Conservation (phyloP, 1,140 invertebrate species). For the Archegozetes longisetosus region DNA sequence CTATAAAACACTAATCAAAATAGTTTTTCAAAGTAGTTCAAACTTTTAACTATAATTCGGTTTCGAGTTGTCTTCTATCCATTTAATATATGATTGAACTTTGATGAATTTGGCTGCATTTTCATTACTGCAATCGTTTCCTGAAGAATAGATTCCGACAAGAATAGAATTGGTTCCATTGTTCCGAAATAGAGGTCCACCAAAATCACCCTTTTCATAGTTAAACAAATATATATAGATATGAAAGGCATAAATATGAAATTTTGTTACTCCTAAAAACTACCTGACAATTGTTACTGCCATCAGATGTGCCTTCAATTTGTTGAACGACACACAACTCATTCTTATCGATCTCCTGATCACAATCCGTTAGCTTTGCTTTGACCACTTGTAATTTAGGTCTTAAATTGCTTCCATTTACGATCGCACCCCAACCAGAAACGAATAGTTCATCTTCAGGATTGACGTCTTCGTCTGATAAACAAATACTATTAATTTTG, state of each 20-base stretch:
- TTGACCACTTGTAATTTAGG: constrained; percentile 2
- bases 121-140: neutral
- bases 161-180: neutral
- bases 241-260: too few relatives aligned
- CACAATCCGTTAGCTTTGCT: neutral
- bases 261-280: too few relatives aligned
- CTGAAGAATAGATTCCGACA: neutral
- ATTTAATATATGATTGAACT: constrained; percentile 1
- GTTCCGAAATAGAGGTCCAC: constrained; percentile 1
- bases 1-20: too few relatives aligned
- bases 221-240: neutral
- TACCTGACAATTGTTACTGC: too few relatives aligned
- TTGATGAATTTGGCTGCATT: neutral
- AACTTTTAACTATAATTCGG: neutral
- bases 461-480: neutral
- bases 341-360: neutral
- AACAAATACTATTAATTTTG: constrained; percentile 1
- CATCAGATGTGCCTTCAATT: neutral
- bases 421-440: constrained; percentile 4
- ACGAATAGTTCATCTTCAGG: neutral
- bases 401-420: neutral
- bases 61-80: constrained; percentile 11
- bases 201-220: constrained; percentile 3
- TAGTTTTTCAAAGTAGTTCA: too few relatives aligned
- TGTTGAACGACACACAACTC: constrained; percentile 9